Conservation (phyloP, 1,140 invertebrate species). For the Plectrocnemia conspersa region DNA sequence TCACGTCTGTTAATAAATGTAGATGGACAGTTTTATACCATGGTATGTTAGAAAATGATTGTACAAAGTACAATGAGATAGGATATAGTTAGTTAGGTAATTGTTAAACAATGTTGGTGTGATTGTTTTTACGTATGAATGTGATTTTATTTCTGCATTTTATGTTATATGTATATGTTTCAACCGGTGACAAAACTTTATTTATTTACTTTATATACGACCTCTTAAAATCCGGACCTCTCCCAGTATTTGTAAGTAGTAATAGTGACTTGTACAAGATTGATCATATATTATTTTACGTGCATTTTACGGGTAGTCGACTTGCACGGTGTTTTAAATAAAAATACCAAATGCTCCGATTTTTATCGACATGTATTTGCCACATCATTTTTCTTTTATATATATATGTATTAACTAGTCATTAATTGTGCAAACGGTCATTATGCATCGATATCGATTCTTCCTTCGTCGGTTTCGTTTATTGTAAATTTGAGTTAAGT, state of each 20-base stretch:
- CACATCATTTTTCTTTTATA: conserved; percentile 12
- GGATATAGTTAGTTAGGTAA: conserved; percentile 37
- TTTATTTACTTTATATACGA: conserved; percentile 18
- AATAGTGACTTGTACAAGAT: conserved; percentile 24
- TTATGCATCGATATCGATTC: conserved; percentile 23
- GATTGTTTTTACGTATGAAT: conserved; percentile 29
- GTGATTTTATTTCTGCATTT: conserved; percentile 25
- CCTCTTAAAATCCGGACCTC: conserved; percentile 20
- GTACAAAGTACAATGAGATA: conserved; percentile 37
- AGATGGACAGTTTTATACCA: conserved; percentile 37
- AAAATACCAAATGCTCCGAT: conserved; percentile 31
- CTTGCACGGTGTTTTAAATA: conserved; percentile 18
- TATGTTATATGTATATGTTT: conserved; percentile 15
- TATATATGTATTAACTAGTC: conserved; percentile 25
- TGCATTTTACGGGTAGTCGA: conserved; percentile 34
- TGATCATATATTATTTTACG: conserved; percentile 15
- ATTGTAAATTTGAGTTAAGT: conserved; percentile 32
- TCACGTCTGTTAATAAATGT: conserved; percentile 36
- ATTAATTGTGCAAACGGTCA: conserved; percentile 31
- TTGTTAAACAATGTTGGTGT: conserved; percentile 36
- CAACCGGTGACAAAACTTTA: conserved; percentile 31
- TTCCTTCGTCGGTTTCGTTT: neutral
- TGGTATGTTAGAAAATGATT: conserved; percentile 36
- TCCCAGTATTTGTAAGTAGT: conserved; percentile 32
- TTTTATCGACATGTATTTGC: conserved; percentile 11